Evolutionary conservation across 2,888 invertebrate genomes (phyloP).

Genomic region (Chelonus formosanus): DNA sequence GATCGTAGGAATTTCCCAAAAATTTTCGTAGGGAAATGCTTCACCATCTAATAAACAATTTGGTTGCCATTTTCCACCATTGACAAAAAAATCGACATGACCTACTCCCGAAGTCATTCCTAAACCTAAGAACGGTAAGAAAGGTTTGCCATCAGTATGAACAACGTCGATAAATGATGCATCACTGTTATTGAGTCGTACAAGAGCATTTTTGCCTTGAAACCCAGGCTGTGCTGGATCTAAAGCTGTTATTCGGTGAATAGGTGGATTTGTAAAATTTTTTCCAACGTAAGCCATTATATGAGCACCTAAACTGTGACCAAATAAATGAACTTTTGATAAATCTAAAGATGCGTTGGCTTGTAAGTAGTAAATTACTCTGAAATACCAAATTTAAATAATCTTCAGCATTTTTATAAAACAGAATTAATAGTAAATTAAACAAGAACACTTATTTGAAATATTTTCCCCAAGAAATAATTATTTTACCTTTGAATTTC

Average conservation of each 20-base stretch:
- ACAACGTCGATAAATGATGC: slow-evolving; percentile 61
- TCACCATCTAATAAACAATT: slow-evolving; percentile 57
- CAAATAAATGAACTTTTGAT: slow-evolving; percentile 52
- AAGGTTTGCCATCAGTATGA: slow-evolving; percentile 60
- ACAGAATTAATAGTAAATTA: too few species aligned
- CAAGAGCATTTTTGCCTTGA: slow-evolving; percentile 54
- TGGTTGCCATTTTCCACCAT: slow-evolving; percentile 65
- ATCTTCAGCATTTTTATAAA: too few species aligned
- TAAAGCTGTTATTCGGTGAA: slow-evolving; percentile 67
- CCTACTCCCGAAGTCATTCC: slow-evolving; percentile 55
- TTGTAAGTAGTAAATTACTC: slow-evolving; percentile 48
- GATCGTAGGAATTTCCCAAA: slow-evolving; percentile 49
- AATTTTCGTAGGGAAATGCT: slow-evolving; percentile 41
- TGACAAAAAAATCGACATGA: slow-evolving; percentile 66
- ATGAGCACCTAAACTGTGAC: slow-evolving; percentile 60
- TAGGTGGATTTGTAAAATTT: slow-evolving; percentile 41
- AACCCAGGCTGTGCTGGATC: slow-evolving; percentile 64
- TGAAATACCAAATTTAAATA: slow-evolving; percentile 29
- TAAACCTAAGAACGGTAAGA: slow-evolving; percentile 53
- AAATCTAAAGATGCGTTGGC: slow-evolving; percentile 41
- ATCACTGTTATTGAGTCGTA: slow-evolving; percentile 58
- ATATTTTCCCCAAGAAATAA: background rate
- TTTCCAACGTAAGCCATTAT: slow-evolving; percentile 56
- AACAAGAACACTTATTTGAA: too few species aligned
- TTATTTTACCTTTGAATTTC: slow-evolving; percentile 51